Evolutionary conservation across 2,797 vertebrate genomes (phyloP), one percentile per base, ranked within the genome.

Genomic region (Leucoraja ocellata): DNA sequence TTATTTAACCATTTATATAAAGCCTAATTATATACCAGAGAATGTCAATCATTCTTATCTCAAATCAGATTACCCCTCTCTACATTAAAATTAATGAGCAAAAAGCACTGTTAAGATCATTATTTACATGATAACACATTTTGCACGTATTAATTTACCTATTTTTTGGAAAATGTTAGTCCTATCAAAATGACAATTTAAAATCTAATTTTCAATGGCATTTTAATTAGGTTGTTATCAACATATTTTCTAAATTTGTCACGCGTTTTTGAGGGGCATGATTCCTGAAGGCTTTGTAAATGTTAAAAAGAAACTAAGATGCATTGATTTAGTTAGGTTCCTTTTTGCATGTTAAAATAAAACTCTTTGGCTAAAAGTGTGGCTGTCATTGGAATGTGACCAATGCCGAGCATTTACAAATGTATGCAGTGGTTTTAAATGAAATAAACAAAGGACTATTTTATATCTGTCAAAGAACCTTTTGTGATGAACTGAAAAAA

Each of bases 321-420:
- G 39, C 65, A 74, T 91, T 46, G 94, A 74, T 93, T 93, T 93
- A 28, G 93, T 94, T 95, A 88, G 81, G 81, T 95, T 93, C 95
- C 93, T 76, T 39, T 76, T 71, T 28, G 73, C 71, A 92, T 58
- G 65, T 76, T 74, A 46, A 46, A 71, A 71, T 39, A 32, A 71
- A 74, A 97, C 97, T 97, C 96, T 97, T 96, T 96, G 96, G 97
- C 96, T 95, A 96, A 95, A 96, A 97, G 96, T 95, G 96, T 96
- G 95, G 96, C 97, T 97, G 95, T 96, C 96, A 94, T 93, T 96
- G 96, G 98, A 99, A 99, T 99, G 97, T 95, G 95, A 98, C 96
- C 96, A 97, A 99, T 99, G 98, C 94, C 93, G 96, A 96, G 97
- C 97, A 98, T 98, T 98, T 97, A 97, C 98, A 99, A 99, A 98